Conservation (phyloP, 2,888 invertebrate genomes). For the Prosapia bicincta region DNA sequence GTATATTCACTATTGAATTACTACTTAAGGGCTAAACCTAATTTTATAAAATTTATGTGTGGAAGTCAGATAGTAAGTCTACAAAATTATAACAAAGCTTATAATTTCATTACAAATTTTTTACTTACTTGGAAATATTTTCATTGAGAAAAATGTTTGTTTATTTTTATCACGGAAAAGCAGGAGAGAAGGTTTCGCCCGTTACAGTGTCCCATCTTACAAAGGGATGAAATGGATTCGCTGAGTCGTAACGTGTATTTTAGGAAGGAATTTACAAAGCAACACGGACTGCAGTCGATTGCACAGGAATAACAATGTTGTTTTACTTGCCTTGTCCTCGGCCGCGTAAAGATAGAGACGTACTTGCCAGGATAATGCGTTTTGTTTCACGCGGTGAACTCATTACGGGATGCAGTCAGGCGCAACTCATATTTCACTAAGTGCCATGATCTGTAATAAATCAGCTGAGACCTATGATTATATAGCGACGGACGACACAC, state of each 20-base stretch:
- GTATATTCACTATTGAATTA: too few relatives aligned
- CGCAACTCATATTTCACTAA: not conserved
- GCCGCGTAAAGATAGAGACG: not conserved
- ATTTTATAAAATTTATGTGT: too few relatives aligned
- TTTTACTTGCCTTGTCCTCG: not conserved
- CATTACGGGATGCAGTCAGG: not conserved
- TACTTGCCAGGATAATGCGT: not conserved
- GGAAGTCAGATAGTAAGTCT: too few relatives aligned
- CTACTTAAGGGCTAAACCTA: too few relatives aligned
- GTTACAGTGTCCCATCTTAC: not conserved
- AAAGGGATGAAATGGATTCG: not conserved
- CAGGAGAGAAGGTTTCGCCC: not conserved
- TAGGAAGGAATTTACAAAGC: not conserved
- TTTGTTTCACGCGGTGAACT: not conserved
- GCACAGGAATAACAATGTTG: not conserved
- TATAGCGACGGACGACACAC: not conserved
- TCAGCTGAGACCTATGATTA: not conserved
- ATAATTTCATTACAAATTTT: too few relatives aligned
- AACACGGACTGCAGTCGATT: not conserved
- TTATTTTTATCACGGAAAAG: too few relatives aligned
- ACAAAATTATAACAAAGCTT: too few relatives aligned
- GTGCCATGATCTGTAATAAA: not conserved
- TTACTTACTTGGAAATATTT: too few relatives aligned
- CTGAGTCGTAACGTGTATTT: not conserved
- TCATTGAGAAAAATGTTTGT: too few relatives aligned